These are phyloP conservation scores for Cataglyphis hispanica DNA, from an alignment of 1,140 invertebrate genomes.

Conservation along the genomic window DNA sequence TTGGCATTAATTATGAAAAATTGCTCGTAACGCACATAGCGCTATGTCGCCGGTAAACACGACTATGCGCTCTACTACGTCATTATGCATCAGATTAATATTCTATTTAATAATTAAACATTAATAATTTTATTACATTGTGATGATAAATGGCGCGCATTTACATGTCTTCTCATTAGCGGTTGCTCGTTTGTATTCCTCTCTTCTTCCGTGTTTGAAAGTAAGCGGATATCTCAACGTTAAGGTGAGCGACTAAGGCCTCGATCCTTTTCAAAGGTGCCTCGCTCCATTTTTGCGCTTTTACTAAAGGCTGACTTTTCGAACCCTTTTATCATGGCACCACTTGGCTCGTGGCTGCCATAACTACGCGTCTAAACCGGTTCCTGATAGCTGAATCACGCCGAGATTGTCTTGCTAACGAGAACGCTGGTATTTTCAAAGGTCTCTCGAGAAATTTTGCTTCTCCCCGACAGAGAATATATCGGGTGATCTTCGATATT, in stretches of 20 bases:
- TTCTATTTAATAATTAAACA: constrained; percentile 50
- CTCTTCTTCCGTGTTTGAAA: neutral
- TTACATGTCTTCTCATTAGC: constrained; percentile 41
- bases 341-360: neutral
- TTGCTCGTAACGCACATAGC: constrained; percentile 23
- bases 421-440: constrained; percentile 54
- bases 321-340: constrained; percentile 52
- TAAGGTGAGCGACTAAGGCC: constrained; percentile 30
- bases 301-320: constrained; percentile 55
- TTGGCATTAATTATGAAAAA: constrained; percentile 63
- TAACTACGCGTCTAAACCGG: constrained; percentile 50
- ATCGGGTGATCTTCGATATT: constrained; percentile 36
- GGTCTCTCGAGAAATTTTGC: constrained; percentile 38
- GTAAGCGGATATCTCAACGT: constrained; percentile 19
- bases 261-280: neutral
- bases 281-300: neutral
- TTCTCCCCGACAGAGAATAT: neutral
- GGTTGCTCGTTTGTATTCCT: constrained; percentile 22
- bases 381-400: constrained; percentile 60
- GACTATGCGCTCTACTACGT: constrained; percentile 29
- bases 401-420: constrained; percentile 61
- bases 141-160: constrained; percentile 19
- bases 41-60: constrained; percentile 8
- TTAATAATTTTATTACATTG: constrained; percentile 49
- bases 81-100: constrained; percentile 46